Evolutionary conservation across 2,113 vertebrate species (phyloP), one percentile per base, ranked within the genome.

Genomic region (Pseudonaja textilis): DNA sequence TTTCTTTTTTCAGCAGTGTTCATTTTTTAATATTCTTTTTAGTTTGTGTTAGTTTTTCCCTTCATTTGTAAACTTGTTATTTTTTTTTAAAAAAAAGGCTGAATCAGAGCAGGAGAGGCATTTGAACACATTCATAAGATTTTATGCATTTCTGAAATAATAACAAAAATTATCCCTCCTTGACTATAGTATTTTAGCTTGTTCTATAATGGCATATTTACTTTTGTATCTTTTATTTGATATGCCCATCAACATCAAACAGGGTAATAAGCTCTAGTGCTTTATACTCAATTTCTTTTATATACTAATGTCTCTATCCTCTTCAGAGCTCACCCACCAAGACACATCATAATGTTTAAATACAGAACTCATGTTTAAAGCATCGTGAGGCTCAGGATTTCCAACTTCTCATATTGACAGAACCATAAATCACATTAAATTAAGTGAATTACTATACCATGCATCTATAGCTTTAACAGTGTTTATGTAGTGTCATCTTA

Each of bases 361-460:
- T 98, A 95, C 96, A 97, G 97, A 96, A 95, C 96, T 97, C 96
- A 96, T 96, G 96, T 97, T 96, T 96, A 97, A 59, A 96, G 97
- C 95, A 95, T 97, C 94, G 95, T 50, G 8, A 97, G 96, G 94
- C 96, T 96, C 97, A 95, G 96, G 95, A 96, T 97, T 98, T 97
- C 97, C 97, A 97, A 97, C 98, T 97, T 98, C 98, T 97, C 95
- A 96, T 98, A 98, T 98, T 98, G 98, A 98, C 98, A 98, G 98
- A 98, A 97, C 97, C 98, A 98, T 99, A 98, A 98, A 99, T 99
- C 98, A 98, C 96, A 97, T 97, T 97, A 97, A 98, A 98, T 98
- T 99, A 98, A 98, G 98, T 98, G 98, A 98, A 98, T 98, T 98
- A 98, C 98, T 98, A 98, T 98, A 98, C 98, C 98, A 97, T 97